A percentile compares a stretch with the other conserved stretches of the same genome.
These are phyloP conservation scores for Mionectes olivaceus DNA, from an alignment of 2,797 vertebrate species.

Conservation along the genomic window DNA sequence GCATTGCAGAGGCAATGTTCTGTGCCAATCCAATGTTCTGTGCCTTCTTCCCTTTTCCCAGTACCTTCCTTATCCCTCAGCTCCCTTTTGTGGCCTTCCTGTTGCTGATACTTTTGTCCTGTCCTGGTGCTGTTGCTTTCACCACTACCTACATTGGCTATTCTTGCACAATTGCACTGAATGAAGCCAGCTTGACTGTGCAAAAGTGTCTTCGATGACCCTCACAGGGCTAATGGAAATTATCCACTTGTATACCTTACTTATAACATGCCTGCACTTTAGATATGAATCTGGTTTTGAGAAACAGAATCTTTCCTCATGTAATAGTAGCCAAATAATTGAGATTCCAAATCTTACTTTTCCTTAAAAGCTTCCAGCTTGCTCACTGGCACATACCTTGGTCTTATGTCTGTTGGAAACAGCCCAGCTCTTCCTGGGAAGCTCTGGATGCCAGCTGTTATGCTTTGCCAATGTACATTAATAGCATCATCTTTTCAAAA, in stretches of 20 bases:
- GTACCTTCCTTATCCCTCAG: not conserved
- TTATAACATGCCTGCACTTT: accelerated
- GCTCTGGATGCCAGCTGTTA: slow-evolving; percentile 33
- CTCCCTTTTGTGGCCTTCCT: not conserved
- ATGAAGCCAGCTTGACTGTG: not conserved
- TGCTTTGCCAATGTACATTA: not conserved
- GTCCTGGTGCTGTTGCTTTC: not conserved
- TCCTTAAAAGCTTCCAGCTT: not conserved
- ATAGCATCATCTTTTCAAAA: not conserved
- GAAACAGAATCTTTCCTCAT: not conserved
- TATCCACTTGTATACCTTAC: not conserved
- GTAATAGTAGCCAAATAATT: not conserved
- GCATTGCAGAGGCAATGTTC: not conserved
- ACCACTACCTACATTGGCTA: not conserved
- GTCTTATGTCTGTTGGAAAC: not conserved
- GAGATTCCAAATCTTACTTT: not conserved
- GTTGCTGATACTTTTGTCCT: not conserved
- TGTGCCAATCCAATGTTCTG: not conserved
- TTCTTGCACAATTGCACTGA: not conserved
- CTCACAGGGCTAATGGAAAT: not conserved
- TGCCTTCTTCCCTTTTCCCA: not conserved
- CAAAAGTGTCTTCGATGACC: not conserved
- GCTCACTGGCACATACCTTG: not conserved
- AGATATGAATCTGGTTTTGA: not conserved
- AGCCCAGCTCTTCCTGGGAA: not conserved